A percentile compares a stretch with the other conserved stretches of the same genome.
Evolutionary conservation across 2,797 vertebrate species (phyloP).

Genomic region (Rhinella marina): DNA sequence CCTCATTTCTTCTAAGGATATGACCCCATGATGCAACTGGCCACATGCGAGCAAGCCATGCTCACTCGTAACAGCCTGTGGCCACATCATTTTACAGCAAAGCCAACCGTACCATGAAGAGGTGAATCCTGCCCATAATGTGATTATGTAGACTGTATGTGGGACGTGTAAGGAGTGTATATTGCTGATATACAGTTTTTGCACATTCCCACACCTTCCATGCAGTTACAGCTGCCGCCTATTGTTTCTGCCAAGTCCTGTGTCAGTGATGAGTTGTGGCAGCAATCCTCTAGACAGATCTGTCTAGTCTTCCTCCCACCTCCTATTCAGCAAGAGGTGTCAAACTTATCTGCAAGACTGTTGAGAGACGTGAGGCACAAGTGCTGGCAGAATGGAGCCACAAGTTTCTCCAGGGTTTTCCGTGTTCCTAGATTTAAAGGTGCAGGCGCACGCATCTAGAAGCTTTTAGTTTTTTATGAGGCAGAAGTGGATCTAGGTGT

Average conservation of each 20-base stretch:
- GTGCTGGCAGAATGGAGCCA: not conserved
- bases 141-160: too few relatives aligned
- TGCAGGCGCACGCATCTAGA: not conserved
- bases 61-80: too few relatives aligned
- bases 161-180: not conserved
- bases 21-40: too few relatives aligned
- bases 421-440: not conserved
- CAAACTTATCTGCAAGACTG: constrained; percentile 23
- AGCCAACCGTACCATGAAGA: too few relatives aligned
- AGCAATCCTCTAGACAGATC: constrained; percentile 1
- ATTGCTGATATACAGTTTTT: not conserved
- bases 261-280: not conserved
- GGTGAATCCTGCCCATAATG: too few relatives aligned
- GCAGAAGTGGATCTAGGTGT: too few relatives aligned
- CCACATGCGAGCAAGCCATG: too few relatives aligned
- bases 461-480: too few relatives aligned
- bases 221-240: not conserved
- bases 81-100: too few relatives aligned
- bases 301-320: constrained; percentile 2
- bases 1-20: too few relatives aligned
- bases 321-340: constrained; percentile 30
- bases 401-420: not conserved
- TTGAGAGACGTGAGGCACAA: not conserved
- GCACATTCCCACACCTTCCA: not conserved
- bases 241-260: not conserved